Percentiles rank a stretch among this genome's conserved stretches.
phyloP scores from a whole-genome alignment of 2,888 invertebrate species.

The Embidobia sp. region DNA sequence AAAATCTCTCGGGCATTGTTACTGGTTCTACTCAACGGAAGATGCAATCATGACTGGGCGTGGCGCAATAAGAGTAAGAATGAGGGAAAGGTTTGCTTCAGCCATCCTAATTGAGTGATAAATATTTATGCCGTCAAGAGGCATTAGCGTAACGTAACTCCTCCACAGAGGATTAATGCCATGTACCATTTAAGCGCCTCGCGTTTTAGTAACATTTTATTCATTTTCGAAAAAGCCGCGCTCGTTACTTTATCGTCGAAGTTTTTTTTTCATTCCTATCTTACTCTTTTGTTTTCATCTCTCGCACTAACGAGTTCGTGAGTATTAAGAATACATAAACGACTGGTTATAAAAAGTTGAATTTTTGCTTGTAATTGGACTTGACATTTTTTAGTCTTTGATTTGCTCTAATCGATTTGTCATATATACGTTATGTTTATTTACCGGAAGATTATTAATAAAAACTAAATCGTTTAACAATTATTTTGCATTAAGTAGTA shows the following conservation, averaged over 20 bases:
- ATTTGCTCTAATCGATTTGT: too few species aligned
- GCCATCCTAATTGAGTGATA: constrained; percentile 64
- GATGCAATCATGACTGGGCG: constrained; percentile 56
- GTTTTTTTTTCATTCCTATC: constrained; percentile 1
- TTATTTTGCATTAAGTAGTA: too few species aligned
- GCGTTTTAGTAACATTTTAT: constrained; percentile 56
- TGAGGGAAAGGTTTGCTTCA: constrained; percentile 57
- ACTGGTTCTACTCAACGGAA: constrained; percentile 23
- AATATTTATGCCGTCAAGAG: constrained; percentile 64
- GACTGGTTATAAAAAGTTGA: constrained; percentile 2
- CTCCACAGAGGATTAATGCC: constrained; percentile 56
- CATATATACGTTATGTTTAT: too few species aligned
- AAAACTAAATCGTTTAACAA: too few species aligned
- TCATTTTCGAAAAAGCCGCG: constrained; percentile 47
- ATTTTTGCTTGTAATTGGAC: constrained; percentile 16
- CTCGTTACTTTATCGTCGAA: constrained; percentile 32
- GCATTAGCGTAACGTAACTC: constrained; percentile 64
- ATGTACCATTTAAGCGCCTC: constrained; percentile 56
- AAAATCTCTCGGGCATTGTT: constrained; percentile 38
- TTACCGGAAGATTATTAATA: too few species aligned
- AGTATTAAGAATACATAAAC: constrained; percentile 16
- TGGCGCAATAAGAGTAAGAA: constrained; percentile 57
- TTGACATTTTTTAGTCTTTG: constrained; percentile 4
- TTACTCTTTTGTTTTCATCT: neutral
- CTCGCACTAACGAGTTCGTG: neutral